phyloP scores from a whole-genome alignment of 2,797 vertebrate genomes.

The Poeciliopsis turneri region DNA sequence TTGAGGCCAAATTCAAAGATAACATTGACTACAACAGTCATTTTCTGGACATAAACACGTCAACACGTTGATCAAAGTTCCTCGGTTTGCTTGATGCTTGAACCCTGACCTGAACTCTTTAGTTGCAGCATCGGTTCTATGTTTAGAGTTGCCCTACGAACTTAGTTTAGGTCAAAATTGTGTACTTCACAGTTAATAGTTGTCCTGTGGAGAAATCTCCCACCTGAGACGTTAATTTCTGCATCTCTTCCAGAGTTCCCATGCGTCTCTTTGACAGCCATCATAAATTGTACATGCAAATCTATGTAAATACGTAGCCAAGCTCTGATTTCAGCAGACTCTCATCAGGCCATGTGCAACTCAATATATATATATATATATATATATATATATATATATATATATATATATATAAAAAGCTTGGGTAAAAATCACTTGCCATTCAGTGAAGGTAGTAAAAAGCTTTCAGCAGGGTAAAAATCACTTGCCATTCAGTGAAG shows the following conservation, averaged over 20 bases:
- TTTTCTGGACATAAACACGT: not conserved
- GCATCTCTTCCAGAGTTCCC: not conserved
- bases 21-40: not conserved
- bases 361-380: too few species aligned
- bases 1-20: not conserved
- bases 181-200: not conserved
- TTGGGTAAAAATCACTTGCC: not conserved
- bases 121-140: not conserved
- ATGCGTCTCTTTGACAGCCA: not conserved
- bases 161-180: not conserved
- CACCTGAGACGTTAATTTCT: not conserved
- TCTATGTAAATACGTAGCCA: not conserved
- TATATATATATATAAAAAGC: too few species aligned
- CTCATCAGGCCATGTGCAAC: not conserved
- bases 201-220: not conserved
- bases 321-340: not conserved
- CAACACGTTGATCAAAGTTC: too few species aligned
- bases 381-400: too few species aligned
- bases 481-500: constrained; percentile 2
- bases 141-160: not conserved
- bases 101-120: not conserved
- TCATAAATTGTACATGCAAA: not conserved
- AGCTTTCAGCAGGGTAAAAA: not conserved
- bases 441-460: constrained; percentile 12
- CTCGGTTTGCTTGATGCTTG: too few species aligned